Evolutionary conservation across 2,797 vertebrate genomes (phyloP).

Genomic region (Schizopygopsis malacanthus): DNA sequence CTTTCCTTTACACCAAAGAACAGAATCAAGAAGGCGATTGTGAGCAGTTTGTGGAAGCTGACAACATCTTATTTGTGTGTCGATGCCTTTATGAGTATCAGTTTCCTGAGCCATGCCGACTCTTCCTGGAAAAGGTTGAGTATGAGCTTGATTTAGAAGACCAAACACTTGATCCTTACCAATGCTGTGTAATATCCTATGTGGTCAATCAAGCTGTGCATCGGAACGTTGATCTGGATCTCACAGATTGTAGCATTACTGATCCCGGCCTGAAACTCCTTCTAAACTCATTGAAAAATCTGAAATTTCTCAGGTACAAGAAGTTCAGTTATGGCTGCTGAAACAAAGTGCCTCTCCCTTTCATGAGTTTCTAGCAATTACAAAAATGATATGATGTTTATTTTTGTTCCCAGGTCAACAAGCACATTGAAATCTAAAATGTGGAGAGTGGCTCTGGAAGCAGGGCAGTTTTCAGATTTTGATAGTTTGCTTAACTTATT

Average conservation of each 20-base stretch:
- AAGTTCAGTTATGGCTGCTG: not conserved
- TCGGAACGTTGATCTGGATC: slow-evolving; percentile 42
- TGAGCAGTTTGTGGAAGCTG: slow-evolving; percentile 20
- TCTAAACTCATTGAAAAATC: slow-evolving; percentile 48
- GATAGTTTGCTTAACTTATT: slow-evolving; percentile 47
- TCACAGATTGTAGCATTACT: slow-evolving; percentile 41
- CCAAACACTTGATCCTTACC: slow-evolving; percentile 52
- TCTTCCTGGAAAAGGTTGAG: slow-evolving; percentile 48
- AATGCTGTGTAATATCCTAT: slow-evolving; percentile 57
- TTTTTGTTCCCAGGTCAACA: slow-evolving; percentile 34
- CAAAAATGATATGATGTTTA: not conserved
- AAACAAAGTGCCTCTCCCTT: not conserved
- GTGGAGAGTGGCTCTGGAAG: slow-evolving; percentile 48
- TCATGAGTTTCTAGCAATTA: not conserved
- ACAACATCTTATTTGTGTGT: slow-evolving; percentile 54
- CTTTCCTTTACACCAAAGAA: slow-evolving; percentile 33
- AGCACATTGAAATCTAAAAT: slow-evolving; percentile 24
- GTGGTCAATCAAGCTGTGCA: slow-evolving; percentile 45
- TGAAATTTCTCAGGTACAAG: slow-evolving; percentile 48
- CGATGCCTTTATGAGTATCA: slow-evolving; percentile 61
- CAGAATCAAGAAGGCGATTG: slow-evolving; percentile 3
- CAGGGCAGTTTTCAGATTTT: slow-evolving; percentile 34
- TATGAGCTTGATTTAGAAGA: slow-evolving; percentile 46
- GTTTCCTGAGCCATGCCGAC: slow-evolving; percentile 43
- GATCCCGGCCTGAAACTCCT: slow-evolving; percentile 52